Evolutionary conservation across 2,888 invertebrate genomes (phyloP), one percentile per base, ranked within the genome.

Genomic region (Panopea generosa): DNA sequence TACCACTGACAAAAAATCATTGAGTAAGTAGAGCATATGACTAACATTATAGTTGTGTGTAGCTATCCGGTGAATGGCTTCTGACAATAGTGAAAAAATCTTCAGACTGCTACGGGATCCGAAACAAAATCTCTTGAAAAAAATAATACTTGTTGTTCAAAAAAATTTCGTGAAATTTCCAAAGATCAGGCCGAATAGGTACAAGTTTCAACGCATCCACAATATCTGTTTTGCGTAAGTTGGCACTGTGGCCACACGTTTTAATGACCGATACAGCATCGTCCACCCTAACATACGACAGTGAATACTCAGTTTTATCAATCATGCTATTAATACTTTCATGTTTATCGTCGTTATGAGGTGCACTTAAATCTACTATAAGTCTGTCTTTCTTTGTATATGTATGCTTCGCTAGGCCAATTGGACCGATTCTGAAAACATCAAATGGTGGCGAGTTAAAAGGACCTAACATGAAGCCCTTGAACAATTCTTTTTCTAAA

Each of bases 351-450:
- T 72, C 50, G n/a, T 82, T 57, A 62, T 80, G 84, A 14, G 82
- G 80, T 0, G 80, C 57, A 11, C 77, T 82, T 6, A 81, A 18
- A 56, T 84, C 84, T 1, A 82, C 57, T 4, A 82, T 84, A 0
- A 84, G 45, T 9, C 81, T 47, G 49, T 75, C 27, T 40, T 79
- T 81, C 14, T 61, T 65, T 6, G 73, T 73, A 56, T 82, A 79
- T 66, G 79, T 84, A 0, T 67, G 59, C 22, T 33, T 50, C 0
- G 73, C 79, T 38, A 82, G 43, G 6, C 73, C 84, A 2, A 79
- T 45, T 1, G 81, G 72, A 24, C 45, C 67, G 26, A 82, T 71
- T 22, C 84, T 45, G 40, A 66, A 74, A 16, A 20, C 7, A 1
- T 56, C 2, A 62, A 82, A 74, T 16, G 83, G 81, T 11, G 50